Conservation (phyloP, 2,888 invertebrate species). For the Lagria hirta region DNA sequence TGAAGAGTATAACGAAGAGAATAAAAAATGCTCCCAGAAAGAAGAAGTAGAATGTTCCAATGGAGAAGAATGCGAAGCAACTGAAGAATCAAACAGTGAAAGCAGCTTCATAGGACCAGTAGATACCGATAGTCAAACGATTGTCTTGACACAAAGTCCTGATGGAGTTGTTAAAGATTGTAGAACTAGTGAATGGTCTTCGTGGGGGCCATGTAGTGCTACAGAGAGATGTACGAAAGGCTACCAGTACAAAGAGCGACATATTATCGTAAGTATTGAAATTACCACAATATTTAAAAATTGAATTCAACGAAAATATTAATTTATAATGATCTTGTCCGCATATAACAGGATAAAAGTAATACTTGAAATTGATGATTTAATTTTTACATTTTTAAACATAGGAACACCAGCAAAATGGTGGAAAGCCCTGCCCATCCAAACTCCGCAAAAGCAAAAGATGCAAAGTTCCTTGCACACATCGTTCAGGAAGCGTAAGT, state of each 20-base stretch:
- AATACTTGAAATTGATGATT: background rate
- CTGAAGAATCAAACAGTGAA: background rate
- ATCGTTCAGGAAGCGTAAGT: no score
- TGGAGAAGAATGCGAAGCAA: conserved; percentile 1
- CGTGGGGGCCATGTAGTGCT: conserved; percentile 56
- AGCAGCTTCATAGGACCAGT: background rate
- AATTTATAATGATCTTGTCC: background rate
- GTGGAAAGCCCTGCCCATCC: conserved; percentile 59
- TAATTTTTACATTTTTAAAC: no score
- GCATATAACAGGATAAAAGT: background rate
- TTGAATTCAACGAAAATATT: background rate
- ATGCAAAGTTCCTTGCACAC: conserved; percentile 43
- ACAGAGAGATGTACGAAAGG: conserved; percentile 55
- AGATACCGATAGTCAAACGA: conserved; percentile 2
- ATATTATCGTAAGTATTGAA: no score
- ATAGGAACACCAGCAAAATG: conserved; percentile 53
- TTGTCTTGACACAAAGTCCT: conserved; percentile 18
- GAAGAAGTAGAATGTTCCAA: background rate
- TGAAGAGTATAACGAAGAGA: background rate
- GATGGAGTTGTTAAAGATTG: conserved; percentile 51
- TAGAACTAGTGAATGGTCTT: conserved; percentile 56
- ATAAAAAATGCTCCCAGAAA: no score
- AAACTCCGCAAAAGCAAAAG: conserved; percentile 51
- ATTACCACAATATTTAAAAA: conserved; percentile 2
- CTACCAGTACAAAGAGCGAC: conserved; percentile 52